These are phyloP conservation scores for Lucilia cuprina DNA, from an alignment of 1,140 invertebrate species.

Conservation along the genomic window DNA sequence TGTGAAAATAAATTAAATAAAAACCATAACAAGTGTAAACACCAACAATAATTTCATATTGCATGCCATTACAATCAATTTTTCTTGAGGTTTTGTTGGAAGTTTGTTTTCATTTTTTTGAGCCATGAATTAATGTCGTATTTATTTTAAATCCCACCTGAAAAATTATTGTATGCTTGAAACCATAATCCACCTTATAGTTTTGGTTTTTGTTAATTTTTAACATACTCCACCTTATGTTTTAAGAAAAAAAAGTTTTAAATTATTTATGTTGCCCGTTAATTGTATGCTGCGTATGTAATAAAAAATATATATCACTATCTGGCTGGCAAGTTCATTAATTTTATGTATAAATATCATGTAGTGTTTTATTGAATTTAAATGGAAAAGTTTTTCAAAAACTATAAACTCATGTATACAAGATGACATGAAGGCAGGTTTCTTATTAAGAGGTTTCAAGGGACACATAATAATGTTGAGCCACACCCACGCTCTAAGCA, in stretches of 20 bases:
- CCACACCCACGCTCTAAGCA: too few species aligned
- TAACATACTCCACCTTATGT: too few species aligned
- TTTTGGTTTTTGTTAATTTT: not conserved
- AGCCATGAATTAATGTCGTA: not conserved
- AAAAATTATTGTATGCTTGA: not conserved
- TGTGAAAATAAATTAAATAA: constrained; percentile 2
- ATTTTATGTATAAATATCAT: not conserved
- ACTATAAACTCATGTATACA: not conserved
- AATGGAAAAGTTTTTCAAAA: not conserved
- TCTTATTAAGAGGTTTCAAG: too few species aligned
- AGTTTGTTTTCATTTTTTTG: not conserved
- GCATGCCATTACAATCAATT: not conserved
- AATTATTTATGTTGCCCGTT: not conserved
- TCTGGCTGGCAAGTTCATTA: not conserved
- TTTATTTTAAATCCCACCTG: constrained; percentile 5
- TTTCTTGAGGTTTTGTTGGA: not conserved
- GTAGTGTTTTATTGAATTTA: not conserved
- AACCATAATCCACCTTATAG: not conserved
- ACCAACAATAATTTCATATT: not conserved
- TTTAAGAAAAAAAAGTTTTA: not conserved
- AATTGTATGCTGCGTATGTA: not conserved
- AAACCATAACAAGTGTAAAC: constrained; percentile 17
- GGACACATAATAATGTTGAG: too few species aligned
- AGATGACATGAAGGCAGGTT: too few species aligned
- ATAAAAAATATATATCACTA: not conserved